These are phyloP conservation scores for Xestia ashworthii DNA, from an alignment of 2,888 invertebrate genomes.

Conservation along the genomic window DNA sequence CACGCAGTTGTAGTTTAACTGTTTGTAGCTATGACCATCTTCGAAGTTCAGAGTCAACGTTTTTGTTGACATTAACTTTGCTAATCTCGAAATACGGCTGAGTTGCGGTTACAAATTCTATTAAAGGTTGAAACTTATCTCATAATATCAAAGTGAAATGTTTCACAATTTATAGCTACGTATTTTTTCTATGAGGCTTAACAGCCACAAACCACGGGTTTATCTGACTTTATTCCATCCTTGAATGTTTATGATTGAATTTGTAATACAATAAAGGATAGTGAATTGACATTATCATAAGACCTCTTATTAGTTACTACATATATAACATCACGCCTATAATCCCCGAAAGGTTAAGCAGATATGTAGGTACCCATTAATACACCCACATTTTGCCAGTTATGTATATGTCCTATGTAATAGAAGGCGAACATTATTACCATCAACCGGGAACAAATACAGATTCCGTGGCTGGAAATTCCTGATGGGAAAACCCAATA, in stretches of 20 bases:
- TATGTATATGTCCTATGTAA: background rate
- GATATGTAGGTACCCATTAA: background rate
- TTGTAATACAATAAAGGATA: background rate
- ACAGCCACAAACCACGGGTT: background rate
- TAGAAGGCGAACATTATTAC: background rate
- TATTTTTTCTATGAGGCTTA: constrained; percentile 7
- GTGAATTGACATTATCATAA: background rate
- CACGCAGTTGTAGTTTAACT: constrained; percentile 5
- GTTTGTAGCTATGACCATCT: constrained; percentile 12
- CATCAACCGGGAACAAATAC: background rate
- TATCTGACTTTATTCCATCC: background rate
- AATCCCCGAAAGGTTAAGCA: background rate
- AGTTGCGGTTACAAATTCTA: constrained; percentile 37
- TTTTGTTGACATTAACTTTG: constrained; percentile 48
- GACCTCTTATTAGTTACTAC: background rate
- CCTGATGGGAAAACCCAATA: background rate
- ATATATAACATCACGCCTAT: background rate
- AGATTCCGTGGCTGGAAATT: background rate
- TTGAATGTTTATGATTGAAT: background rate
- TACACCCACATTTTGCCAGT: background rate
- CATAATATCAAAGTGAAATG: constrained; percentile 25
- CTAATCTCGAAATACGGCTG: constrained; percentile 46
- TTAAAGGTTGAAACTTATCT: constrained; percentile 43
- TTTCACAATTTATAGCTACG: background rate
- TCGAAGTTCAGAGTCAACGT: constrained; percentile 32